phyloP scores from a whole-genome alignment of 2,888 invertebrate species.

The Himalopsyche tibetana region DNA sequence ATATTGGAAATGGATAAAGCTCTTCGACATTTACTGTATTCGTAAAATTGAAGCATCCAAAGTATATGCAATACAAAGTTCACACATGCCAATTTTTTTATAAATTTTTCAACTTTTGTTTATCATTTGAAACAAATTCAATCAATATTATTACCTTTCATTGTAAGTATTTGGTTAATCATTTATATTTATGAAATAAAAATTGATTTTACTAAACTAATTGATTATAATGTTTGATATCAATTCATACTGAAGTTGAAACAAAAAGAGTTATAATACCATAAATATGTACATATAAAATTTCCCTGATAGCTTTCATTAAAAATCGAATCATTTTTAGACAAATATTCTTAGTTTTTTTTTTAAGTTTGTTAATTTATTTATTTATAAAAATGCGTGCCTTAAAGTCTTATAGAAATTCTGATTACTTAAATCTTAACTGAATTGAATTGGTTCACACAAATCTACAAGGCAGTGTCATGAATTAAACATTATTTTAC shows the following conservation, averaged over 20 bases:
- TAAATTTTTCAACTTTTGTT: background rate
- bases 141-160: no score
- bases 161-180: no score
- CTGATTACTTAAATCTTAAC: slow-evolving; percentile 37
- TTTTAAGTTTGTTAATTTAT: background rate
- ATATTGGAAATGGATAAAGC: slow-evolving; percentile 32
- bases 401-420: background rate
- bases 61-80: background rate
- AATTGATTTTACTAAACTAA: no score
- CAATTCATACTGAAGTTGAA: no score
- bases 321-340: no score
- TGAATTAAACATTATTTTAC: slow-evolving; percentile 41
- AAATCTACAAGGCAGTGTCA: slow-evolving; percentile 8
- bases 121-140: no score
- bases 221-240: no score
- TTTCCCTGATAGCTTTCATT: no score
- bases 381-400: background rate
- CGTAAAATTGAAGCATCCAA: background rate
- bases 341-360: background rate
- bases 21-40: slow-evolving; percentile 42
- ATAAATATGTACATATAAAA: no score
- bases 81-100: background rate
- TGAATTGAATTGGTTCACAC: slow-evolving; percentile 41
- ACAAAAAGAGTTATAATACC: no score
- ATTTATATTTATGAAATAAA: no score